Evolutionary conservation across 2,888 invertebrate genomes (phyloP), one percentile per base, ranked within the genome.

Genomic region (Paralinhomoeus sp.): DNA sequence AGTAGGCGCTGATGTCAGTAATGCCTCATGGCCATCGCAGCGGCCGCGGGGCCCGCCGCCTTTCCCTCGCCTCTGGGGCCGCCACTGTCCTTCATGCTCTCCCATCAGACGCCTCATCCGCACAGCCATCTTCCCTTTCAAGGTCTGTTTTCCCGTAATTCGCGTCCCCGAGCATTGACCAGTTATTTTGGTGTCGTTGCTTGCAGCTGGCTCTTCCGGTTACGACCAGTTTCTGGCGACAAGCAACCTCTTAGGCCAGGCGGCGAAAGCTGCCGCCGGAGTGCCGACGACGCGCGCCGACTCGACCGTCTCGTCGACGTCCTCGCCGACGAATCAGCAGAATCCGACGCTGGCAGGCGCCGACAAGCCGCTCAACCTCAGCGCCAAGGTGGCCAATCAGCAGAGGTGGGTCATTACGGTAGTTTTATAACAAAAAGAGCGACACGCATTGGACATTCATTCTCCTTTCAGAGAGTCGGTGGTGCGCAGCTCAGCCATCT

Each of bases 371-470:
- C 35, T 37, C 12, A 36, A 27, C 23, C 43, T 45, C 36, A 45
- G 39, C 17, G 20, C 18, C 38, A 38, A 38, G 20, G 34, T 34
- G 37, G 41, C 36, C 40, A 44, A 44, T 17, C 41, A 41, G 24
- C 40, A 41, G 20, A 22, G 41, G 24, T 37, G 35, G 12, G 12
- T 27, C 5, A 27, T 27, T 27, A 27, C 27, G 7, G 27, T 27
- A 36, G 7, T 36, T 12, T 17, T 17, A 17, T 36, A 36, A 36
- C 17, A 12, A 18, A 20, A 5, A 5, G 20, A 36, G n/a, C n/a
- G n/a, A n/a, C n/a, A n/a, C n/a, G n/a, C n/a, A n/a, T n/a, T n/a
- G n/a, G n/a, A n/a, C n/a, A n/a, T n/a, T n/a, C n/a, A n/a, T n/a
- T n/a, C n/a, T 36, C 7, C 17, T 36, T 36, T 5, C 20, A 36